Percentiles rank a stretch among this genome's conserved stretches.
Conservation (phyloP, 2,888 invertebrate genomes). For the Xestia xanthographa region DNA sequence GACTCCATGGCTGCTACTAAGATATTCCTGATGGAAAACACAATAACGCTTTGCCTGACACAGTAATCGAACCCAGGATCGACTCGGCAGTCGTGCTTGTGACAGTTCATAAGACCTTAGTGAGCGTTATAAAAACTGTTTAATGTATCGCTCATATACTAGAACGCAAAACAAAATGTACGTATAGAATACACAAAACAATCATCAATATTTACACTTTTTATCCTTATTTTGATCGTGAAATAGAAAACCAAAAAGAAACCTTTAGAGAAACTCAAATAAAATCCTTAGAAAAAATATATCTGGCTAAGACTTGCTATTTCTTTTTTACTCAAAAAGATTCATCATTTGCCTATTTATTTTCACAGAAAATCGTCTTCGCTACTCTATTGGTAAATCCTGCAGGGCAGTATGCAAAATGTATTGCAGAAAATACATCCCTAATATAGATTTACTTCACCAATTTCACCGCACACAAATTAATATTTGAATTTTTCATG, state of each 20-base stretch:
- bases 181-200: neutral
- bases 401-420: neutral
- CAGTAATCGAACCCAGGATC: neutral
- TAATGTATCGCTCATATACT: too few species aligned
- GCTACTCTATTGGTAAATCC: neutral
- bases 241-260: neutral
- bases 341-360: neutral
- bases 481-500: slow-evolving; percentile 64
- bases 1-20: too few species aligned
- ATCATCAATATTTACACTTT: too few species aligned
- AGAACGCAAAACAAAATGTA: too few species aligned
- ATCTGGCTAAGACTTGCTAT: neutral
- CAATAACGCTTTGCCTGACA: too few species aligned
- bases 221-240: neutral
- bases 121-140: too few species aligned
- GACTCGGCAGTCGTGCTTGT: neutral
- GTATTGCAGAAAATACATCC: slow-evolving; percentile 1
- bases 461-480: slow-evolving; percentile 53
- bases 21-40: too few species aligned
- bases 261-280: neutral
- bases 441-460: slow-evolving; percentile 36
- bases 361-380: neutral
- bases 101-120: too few species aligned
- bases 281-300: neutral
- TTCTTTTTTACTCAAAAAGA: neutral